Evolutionary conservation across 2,113 vertebrate species (phyloP).

Genomic region (Okapia johnstoni): DNA sequence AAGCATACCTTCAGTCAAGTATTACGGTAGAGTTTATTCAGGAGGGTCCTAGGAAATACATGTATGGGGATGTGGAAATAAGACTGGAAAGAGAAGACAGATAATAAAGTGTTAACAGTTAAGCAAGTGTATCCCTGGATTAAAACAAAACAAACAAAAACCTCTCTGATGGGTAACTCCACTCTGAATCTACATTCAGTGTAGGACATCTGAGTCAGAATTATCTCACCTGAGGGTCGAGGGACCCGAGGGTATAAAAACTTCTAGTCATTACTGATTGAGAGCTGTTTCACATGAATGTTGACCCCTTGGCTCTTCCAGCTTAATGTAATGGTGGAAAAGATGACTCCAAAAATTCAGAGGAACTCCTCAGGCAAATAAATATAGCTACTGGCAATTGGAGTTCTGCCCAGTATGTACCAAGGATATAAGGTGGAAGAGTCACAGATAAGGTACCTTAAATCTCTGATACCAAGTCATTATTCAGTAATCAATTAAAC

Average conservation of each 20-base stretch:
- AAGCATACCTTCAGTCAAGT: neutral
- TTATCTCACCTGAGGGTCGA: rapidly evolving
- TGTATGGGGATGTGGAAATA: neutral
- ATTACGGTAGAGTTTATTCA: neutral
- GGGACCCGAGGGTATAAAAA: neutral
- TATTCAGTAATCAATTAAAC: neutral
- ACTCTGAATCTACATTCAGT: neutral
- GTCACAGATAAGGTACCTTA: neutral
- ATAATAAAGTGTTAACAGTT: neutral
- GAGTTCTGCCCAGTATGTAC: neutral
- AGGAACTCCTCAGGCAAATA: neutral
- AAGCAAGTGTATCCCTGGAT: neutral
- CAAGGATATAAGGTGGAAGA: neutral
- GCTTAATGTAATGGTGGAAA: neutral
- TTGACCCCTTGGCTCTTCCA: rapidly evolving
- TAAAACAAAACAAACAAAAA: neutral
- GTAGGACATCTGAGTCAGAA: neutral
- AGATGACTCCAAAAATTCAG: neutral
- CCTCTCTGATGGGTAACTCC: neutral
- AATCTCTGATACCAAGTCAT: neutral
- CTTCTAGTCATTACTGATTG: rapidly evolving
- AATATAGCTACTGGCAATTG: neutral
- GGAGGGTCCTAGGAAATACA: neutral
- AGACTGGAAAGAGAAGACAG: neutral
- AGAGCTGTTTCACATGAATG: rapidly evolving